Evolutionary conservation across 2,797 vertebrate species (phyloP).

Genomic region (Sciurus vulgaris): DNA sequence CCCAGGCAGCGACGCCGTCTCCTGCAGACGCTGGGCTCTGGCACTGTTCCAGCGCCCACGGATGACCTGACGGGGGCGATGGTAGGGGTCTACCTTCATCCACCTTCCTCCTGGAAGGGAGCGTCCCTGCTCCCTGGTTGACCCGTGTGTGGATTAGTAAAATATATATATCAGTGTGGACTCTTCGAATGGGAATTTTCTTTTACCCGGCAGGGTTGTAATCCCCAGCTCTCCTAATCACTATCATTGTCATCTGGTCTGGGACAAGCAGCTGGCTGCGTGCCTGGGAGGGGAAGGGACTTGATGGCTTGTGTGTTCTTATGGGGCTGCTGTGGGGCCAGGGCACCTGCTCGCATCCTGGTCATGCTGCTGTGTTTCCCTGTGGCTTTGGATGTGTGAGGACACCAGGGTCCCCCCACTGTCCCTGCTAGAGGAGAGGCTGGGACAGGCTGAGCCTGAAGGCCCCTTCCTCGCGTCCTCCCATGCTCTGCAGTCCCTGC

Average conservation of each 20-base stretch:
- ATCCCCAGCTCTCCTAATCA: neutral
- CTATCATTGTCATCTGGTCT: neutral
- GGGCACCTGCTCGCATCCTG: neutral
- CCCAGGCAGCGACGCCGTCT: neutral
- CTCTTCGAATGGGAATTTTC: neutral
- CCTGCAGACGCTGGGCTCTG: accelerated
- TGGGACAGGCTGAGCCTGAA: neutral
- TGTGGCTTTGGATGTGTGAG: neutral
- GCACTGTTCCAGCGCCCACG: accelerated
- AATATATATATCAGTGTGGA: too few species aligned
- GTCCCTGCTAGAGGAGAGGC: neutral
- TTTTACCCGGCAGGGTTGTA: neutral
- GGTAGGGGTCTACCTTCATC: accelerated
- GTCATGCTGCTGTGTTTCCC: accelerated
- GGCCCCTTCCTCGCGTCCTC: neutral
- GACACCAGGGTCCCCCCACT: accelerated
- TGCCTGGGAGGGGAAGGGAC: neutral
- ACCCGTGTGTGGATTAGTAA: neutral
- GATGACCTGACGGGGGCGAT: accelerated
- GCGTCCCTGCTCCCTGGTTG: accelerated
- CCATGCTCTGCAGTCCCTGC: neutral
- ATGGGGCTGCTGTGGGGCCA: neutral
- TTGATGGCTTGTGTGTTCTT: neutral
- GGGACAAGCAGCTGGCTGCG: neutral
- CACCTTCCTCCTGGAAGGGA: neutral